Base-by-base conservation (phyloP, 2,113 vertebrate species). In the Psettodes erumei region DNA sequence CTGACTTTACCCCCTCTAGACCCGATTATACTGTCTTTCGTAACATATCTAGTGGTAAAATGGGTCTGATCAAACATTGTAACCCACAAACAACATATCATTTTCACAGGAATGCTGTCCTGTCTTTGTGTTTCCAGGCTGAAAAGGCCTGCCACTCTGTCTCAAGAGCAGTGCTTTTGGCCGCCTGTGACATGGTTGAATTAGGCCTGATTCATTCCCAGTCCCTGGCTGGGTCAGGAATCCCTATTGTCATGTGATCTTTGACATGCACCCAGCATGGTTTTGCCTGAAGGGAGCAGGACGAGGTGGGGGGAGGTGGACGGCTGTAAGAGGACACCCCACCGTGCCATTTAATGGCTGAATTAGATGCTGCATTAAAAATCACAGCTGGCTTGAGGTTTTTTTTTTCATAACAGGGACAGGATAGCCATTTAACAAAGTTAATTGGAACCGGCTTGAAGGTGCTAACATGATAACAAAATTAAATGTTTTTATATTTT, bases 241-340 rank as follows among this genome's bases (percentile, higher is more conserved):
- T 91, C 90, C 89, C 86, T 92, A 90, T 94, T 93, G 93, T 93
- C 88, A 89, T 92, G 86, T 90, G 86, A 90, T 92, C 88, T 90
- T 90, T 92, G 90, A 89, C 83, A 88, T 84, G 86, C 83, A 88
- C 89, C 89, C 90, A 85, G 89, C 75, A 61, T 81, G 85, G 82
- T 68, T 86, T 82, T 81, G 83, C 88, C 86, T 48, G 59, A 75
- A 77, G 85, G 85, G 55, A 75, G 56, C 53, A 33, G 81, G 84
- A 64, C 50, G 7, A 19, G 58, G 72, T 8, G 11, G 73, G 84
- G 88, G 77, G 54, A 81, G 79, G 90, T 85, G 77, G 75, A 21
- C 40, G 79, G 81, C 87, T 89, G 79, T 79, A 87, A 89, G 82
- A 79, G 77, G 84, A 91, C 84, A 85, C 91, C 90, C 92, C 45